Percentiles rank a stretch among this genome's conserved stretches.
Evolutionary conservation across 2,888 invertebrate species (phyloP).

Genomic region (Lumbricus terrestris): DNA sequence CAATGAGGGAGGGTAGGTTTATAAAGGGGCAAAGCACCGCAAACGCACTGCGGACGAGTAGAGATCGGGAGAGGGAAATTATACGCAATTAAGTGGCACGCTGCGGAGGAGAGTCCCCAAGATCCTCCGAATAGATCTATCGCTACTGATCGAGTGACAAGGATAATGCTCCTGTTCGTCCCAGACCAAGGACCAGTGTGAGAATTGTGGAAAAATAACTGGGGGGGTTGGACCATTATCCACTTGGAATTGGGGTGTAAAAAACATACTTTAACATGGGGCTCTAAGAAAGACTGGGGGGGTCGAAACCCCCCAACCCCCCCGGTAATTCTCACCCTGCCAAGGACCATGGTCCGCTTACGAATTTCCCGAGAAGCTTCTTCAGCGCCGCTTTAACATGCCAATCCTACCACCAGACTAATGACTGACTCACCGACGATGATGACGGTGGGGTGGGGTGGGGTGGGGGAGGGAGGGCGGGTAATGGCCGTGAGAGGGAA

Average conservation of each 20-base stretch:
- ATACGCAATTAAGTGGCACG: background rate
- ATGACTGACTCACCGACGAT: background rate
- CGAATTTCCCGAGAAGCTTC: background rate
- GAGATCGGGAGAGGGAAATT: background rate
- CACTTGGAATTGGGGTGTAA: too few relatives aligned
- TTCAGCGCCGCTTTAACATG: conserved; percentile 3
- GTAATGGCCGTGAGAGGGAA: too few relatives aligned
- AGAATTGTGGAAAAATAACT: too few relatives aligned
- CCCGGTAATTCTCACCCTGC: too few relatives aligned
- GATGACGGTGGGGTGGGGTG: background rate
- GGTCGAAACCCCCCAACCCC: too few relatives aligned
- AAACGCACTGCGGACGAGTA: background rate
- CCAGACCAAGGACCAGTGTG: background rate
- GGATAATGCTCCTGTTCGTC: background rate
- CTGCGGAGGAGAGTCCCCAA: background rate
- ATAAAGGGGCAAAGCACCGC: background rate
- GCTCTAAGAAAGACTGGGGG: too few relatives aligned
- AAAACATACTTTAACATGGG: too few relatives aligned
- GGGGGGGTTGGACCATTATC: too few relatives aligned
- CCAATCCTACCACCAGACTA: background rate
- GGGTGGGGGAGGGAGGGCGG: too few relatives aligned
- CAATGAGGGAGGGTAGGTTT: background rate
- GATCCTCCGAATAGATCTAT: background rate
- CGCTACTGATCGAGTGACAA: background rate
- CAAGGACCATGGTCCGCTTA: background rate